phyloP scores from a whole-genome alignment of 1,140 invertebrate genomes.

The Cydia splendana region DNA sequence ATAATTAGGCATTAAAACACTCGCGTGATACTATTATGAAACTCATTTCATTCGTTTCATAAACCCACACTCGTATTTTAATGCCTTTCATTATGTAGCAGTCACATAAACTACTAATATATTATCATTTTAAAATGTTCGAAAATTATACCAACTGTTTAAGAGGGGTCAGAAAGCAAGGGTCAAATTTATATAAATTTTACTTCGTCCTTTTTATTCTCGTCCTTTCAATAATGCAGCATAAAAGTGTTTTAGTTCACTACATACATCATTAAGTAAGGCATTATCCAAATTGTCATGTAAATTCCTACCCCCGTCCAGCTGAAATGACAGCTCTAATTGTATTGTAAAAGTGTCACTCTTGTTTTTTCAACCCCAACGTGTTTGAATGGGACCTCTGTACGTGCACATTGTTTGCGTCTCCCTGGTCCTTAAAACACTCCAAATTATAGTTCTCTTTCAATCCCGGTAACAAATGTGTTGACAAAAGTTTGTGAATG shows the following conservation, averaged over 20 bases:
- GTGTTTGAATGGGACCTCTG: not conserved
- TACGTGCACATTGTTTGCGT: not conserved
- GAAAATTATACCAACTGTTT: not conserved
- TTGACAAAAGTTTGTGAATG: not conserved
- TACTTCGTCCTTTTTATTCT: not conserved
- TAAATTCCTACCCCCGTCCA: constrained; percentile 10
- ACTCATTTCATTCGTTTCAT: no score
- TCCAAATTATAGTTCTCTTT: constrained; percentile 19
- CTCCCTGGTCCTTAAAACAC: constrained; percentile 9
- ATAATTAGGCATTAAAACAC: no score
- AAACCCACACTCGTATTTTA: no score
- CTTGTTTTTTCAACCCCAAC: constrained; percentile 3
- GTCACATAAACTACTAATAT: no score
- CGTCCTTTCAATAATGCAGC: not conserved
- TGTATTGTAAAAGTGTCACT: constrained; percentile 11
- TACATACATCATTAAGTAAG: constrained; percentile 10
- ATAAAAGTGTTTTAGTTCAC: not conserved
- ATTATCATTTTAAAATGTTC: not conserved
- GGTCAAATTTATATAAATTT: not conserved
- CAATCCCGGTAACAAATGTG: not conserved
- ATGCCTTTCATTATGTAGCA: no score
- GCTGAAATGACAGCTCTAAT: constrained; percentile 11
- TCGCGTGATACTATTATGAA: no score
- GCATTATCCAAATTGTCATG: constrained; percentile 11
- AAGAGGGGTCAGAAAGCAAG: not conserved